Evolutionary conservation across 2,888 invertebrate genomes (phyloP).

Genomic region (Drosophila bunnanda): DNA sequence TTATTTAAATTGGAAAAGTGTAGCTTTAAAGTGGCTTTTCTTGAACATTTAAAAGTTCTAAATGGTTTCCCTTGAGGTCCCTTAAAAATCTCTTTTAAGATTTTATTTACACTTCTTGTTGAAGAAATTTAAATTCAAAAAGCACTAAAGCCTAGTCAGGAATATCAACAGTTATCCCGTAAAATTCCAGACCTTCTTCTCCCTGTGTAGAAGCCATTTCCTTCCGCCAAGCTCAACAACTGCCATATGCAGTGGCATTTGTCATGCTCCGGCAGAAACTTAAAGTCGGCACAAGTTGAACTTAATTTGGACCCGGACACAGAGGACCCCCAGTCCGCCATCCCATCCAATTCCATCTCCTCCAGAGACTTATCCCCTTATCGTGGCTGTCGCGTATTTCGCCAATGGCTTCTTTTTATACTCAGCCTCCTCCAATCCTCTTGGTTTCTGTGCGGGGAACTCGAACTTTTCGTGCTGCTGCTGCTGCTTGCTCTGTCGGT

Average conservation of each 20-base stretch:
- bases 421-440: conserved; percentile 9
- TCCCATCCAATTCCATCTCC: conserved; percentile 9
- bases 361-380: conserved; percentile 23
- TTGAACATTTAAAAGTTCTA: neutral
- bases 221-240: conserved; percentile 10
- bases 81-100: no score
- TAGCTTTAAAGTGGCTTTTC: neutral
- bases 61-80: neutral
- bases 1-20: neutral
- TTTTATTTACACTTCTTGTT: neutral
- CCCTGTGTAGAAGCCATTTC: conserved; percentile 4
- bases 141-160: neutral
- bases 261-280: conserved; percentile 48
- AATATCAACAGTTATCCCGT: neutral
- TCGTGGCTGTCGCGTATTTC: conserved; percentile 56
- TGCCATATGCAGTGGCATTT: conserved; percentile 50
- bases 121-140: neutral
- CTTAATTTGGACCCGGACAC: conserved; percentile 42
- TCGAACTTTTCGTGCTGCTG: conserved; percentile 30
- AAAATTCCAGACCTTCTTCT: neutral
- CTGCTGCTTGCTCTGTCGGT: conserved; percentile 51
- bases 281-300: conserved; percentile 52
- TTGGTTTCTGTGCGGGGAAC: neutral
- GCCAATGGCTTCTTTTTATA: conserved; percentile 63
- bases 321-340: conserved; percentile 5